Percentiles rank a stretch among this genome's conserved stretches.
Conservation (phyloP, 2,888 invertebrate genomes). For the Carterocephalus palaemon region DNA sequence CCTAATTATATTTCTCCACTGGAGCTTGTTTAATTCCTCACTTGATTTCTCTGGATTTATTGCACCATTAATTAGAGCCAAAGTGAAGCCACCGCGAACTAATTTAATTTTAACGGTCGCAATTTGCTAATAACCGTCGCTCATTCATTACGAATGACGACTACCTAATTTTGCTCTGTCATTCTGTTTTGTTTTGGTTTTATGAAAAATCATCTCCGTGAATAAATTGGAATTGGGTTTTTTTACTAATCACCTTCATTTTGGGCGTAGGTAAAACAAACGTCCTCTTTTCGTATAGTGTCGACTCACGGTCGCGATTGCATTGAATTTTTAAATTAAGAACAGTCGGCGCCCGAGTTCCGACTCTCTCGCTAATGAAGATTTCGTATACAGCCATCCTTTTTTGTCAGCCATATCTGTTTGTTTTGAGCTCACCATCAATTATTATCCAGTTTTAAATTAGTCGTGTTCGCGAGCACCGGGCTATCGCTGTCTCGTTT, state of each 20-base stretch:
- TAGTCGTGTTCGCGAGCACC: conserved; percentile 62
- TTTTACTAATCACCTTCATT: conserved; percentile 46
- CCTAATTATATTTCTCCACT: conserved; percentile 30
- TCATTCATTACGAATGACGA: conserved; percentile 58
- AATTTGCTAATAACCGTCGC: conserved; percentile 62
- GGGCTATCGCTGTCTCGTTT: conserved; percentile 51
- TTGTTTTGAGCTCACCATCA: conserved; percentile 76
- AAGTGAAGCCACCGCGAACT: conserved; percentile 52
- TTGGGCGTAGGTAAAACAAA: conserved; percentile 44
- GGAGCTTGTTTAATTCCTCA: conserved; percentile 51
- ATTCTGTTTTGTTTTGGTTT: conserved; percentile 61
- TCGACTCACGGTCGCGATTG: conserved; percentile 67
- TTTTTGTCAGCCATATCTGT: conserved; percentile 77
- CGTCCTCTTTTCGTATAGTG: conserved; percentile 48
- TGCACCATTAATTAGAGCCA: conserved; percentile 53
- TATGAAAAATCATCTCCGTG: conserved; percentile 58
- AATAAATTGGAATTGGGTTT: conserved; percentile 63
- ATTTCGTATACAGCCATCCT: conserved; percentile 69
- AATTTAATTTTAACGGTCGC: conserved; percentile 63
- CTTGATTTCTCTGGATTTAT: conserved; percentile 59
- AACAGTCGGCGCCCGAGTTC: conserved; percentile 56
- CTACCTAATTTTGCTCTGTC: conserved; percentile 56
- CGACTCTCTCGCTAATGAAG: conserved; percentile 66
- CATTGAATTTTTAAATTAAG: conserved; percentile 61
- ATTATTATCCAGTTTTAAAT: conserved; percentile 76